Evolutionary conservation across 2,888 invertebrate species (phyloP), one percentile per base, ranked within the genome.

Genomic region (Euzophera pinguis): DNA sequence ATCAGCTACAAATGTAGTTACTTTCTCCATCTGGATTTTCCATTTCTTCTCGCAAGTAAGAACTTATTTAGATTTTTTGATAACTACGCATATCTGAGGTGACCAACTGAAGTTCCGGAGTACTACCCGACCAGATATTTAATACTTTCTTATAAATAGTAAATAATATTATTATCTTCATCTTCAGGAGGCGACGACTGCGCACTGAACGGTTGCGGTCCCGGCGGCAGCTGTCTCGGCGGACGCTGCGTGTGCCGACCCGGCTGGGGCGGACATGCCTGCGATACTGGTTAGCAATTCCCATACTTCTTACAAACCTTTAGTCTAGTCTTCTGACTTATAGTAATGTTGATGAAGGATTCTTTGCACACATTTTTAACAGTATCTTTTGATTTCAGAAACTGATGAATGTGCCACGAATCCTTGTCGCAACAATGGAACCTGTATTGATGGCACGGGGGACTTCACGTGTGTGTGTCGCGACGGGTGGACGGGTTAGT

Each of bases 391-490:
- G 27, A n/a, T 53, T 66, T 3, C 84, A 94, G 94, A 96, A 71
- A 93, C 95, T 12, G 93, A 97, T 73, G 96, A 96, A 71, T 97
- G 97, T 70, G 82, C 92, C 17, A 88, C 90, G 12, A 93, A 93
- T 55, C 91, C 93, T 50, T 97, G 97, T 77, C 90, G 92, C 61
- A 95, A 97, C 78, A 94, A 94, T 68, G 95, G 94, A 1, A 94
- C 94, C 3, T 97, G 97, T 72, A 83, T 95, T 16, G 95, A 95
- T 72, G 92, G 92, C 55, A 91, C 95, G 53, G 95, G 93, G 0
- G 94, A 93, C 73, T 96, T 95, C 78, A 92, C 93, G 0, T 97
- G 97, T 70, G 78, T 91, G 43, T 97, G 97, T 73, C 81, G 86
- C 53, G 90, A 91, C 4, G 96, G 96, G n/a, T 97, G 94, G 91